Evolutionary conservation across 92 coral and sea anemone genomes (phyloP).

Genomic region (Palythoa heliodiscus): DNA sequence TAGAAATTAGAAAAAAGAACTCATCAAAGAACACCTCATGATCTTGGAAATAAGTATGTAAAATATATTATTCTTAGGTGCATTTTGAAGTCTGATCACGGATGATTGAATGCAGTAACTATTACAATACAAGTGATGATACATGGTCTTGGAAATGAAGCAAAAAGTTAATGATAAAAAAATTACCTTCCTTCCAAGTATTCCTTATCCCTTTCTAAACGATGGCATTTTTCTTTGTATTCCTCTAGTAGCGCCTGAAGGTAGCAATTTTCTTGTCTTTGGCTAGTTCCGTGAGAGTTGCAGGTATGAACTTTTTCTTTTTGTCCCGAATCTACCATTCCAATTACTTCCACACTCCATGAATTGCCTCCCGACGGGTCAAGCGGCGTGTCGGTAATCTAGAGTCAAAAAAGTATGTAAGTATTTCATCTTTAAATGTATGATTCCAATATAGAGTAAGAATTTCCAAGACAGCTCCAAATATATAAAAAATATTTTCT

Average conservation of each 20-base stretch:
- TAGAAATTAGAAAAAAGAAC: too few relatives aligned
- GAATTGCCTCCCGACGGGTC: not conserved
- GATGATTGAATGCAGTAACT: too few relatives aligned
- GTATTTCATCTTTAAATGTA: not conserved
- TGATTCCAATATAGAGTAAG: not conserved
- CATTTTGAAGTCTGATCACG: too few relatives aligned
- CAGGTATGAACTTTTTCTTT: constrained; percentile 8
- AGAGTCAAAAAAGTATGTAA: not conserved
- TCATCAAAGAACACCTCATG: too few relatives aligned
- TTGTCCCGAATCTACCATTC: constrained; percentile 25
- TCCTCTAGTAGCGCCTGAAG: constrained; percentile 67
- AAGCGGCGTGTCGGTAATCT: constrained; percentile 18
- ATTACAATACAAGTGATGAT: too few relatives aligned
- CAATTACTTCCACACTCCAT: constrained; percentile 41
- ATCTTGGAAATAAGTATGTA: too few relatives aligned
- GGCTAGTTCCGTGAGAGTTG: constrained; percentile 7
- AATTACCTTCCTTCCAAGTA: constrained; percentile 62
- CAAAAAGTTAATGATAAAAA: too few relatives aligned
- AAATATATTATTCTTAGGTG: too few relatives aligned
- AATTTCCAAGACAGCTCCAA: not conserved
- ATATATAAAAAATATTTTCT: too few relatives aligned
- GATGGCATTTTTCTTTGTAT: constrained; percentile 63
- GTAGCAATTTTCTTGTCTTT: constrained; percentile 50
- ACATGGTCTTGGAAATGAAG: too few relatives aligned
- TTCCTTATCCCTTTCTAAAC: constrained; percentile 75